Percentiles rank a stretch among this genome's conserved stretches.
Evolutionary conservation across 2,113 vertebrate genomes (phyloP).

Genomic region (Chaetodon auriga): DNA sequence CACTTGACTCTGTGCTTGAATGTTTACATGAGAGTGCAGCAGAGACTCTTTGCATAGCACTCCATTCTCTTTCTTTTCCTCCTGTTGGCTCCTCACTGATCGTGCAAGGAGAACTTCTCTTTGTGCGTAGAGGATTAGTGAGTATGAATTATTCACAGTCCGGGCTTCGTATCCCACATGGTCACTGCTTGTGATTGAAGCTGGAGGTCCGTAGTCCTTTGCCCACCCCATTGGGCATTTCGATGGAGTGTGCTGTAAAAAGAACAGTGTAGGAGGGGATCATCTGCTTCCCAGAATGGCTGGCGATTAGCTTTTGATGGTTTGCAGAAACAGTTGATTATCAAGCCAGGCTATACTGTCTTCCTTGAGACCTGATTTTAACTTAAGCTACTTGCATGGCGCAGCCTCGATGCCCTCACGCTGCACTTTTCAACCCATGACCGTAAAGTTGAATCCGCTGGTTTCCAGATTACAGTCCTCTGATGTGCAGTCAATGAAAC

Average conservation of each 20-base stretch:
- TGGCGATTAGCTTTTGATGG: conserved; percentile 60
- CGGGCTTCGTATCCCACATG: conserved; percentile 60
- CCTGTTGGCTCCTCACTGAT: conserved; percentile 26
- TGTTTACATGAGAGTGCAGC: conserved; percentile 49
- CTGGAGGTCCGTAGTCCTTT: conserved; percentile 57
- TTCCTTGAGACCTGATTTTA: conserved; percentile 21
- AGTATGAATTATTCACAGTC: conserved; percentile 73
- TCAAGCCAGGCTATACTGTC: conserved; percentile 14
- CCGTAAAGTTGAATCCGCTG: background rate
- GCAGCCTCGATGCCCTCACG: background rate
- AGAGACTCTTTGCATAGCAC: conserved; percentile 14
- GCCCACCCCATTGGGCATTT: conserved; percentile 46
- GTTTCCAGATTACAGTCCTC: background rate
- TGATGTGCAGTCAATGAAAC: background rate
- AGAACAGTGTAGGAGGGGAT: conserved; percentile 65
- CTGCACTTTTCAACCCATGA: conserved; percentile 21
- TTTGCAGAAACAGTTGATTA: conserved; percentile 47
- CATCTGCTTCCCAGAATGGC: conserved; percentile 48
- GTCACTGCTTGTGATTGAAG: conserved; percentile 66
- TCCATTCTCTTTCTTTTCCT: conserved; percentile 43
- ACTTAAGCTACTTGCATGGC: conserved; percentile 11
- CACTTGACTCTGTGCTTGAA: conserved; percentile 44
- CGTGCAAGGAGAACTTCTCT: conserved; percentile 43
- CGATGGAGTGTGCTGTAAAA: conserved; percentile 37
- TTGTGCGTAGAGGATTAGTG: conserved; percentile 55